phyloP scores from a whole-genome alignment of 2,888 invertebrate genomes.

The Cristatella mucedo region DNA sequence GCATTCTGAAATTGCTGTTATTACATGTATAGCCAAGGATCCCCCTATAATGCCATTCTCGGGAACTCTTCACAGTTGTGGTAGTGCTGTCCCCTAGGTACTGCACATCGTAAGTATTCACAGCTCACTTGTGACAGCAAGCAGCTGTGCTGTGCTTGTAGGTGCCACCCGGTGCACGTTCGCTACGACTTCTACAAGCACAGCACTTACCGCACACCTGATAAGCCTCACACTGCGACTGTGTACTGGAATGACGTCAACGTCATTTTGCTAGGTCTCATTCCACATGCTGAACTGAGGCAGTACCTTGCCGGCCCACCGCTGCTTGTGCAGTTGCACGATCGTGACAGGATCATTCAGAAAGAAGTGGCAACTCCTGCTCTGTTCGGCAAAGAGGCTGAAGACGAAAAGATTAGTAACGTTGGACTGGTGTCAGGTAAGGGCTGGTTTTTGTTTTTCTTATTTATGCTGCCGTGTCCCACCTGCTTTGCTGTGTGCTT shows the following conservation, averaged over 20 bases:
- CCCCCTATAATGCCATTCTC: no score
- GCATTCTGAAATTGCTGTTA: no score
- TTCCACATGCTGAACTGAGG: conserved; percentile 24
- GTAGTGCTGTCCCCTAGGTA: no score
- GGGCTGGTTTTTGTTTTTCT: conserved; percentile 13
- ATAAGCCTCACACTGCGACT: conserved; percentile 22
- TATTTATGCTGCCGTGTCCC: conserved; percentile 2
- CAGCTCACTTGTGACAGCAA: no score
- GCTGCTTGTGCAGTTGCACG: conserved; percentile 34
- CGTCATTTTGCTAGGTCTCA: conserved; percentile 25
- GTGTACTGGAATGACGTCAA: conserved; percentile 36
- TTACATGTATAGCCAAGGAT: no score
- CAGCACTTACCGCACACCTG: conserved; percentile 21
- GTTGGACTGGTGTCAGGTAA: conserved; percentile 34
- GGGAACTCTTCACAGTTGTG: no score
- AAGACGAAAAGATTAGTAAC: conserved; percentile 37
- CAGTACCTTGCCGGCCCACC: conserved; percentile 32
- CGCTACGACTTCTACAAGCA: conserved; percentile 31
- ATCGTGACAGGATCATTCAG: conserved; percentile 20
- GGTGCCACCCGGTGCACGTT: conserved; percentile 32
- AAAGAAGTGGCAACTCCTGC: conserved; percentile 11
- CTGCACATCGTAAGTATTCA: no score
- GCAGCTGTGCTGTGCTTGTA: no score
- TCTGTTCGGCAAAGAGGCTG: conserved; percentile 35
- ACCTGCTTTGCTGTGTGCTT: no score